Conservation (phyloP, 1,140 invertebrate genomes). For the Harpegnathos saltator region DNA sequence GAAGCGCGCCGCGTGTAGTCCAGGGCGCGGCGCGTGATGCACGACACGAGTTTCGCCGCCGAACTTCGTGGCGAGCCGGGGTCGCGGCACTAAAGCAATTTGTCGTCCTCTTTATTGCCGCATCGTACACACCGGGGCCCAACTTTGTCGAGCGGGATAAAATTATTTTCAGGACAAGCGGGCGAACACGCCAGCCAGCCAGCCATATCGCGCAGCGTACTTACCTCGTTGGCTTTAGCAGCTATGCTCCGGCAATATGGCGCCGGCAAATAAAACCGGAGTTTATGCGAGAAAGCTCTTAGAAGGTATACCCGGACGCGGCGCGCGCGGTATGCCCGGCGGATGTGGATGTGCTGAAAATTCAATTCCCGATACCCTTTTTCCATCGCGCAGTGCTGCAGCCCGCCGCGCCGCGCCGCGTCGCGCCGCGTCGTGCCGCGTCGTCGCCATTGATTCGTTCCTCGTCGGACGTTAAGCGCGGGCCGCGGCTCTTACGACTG, state of each 20-base stretch:
- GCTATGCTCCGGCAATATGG: constrained; percentile 64
- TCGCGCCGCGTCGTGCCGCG: not conserved
- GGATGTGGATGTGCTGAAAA: constrained; percentile 62
- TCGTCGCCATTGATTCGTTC: not conserved
- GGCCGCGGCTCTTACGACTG: too few relatives aligned
- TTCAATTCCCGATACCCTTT: constrained; percentile 63
- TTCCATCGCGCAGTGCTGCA: too few relatives aligned
- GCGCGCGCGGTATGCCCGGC: not conserved
- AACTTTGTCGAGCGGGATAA: constrained; percentile 66
- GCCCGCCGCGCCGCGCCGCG: too few relatives aligned
- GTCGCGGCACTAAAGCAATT: constrained; percentile 72
- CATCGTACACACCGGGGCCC: constrained; percentile 64
- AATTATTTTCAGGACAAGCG: constrained; percentile 74
- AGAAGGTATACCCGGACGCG: constrained; percentile 30
- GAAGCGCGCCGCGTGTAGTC: not conserved
- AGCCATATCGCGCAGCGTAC: constrained; percentile 41
- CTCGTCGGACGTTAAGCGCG: constrained; percentile 27
- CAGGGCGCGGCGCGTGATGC: constrained; percentile 51
- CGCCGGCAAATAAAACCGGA: constrained; percentile 70
- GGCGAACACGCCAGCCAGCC: constrained; percentile 1
- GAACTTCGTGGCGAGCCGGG: constrained; percentile 61
- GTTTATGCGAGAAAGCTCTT: constrained; percentile 73
- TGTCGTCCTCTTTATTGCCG: constrained; percentile 75
- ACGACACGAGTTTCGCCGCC: constrained; percentile 63
- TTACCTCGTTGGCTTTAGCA: constrained; percentile 50